These are phyloP conservation scores for Zoanthus sociatus DNA, from an alignment of 92 coral and sea anemone genomes.

Conservation along the genomic window DNA sequence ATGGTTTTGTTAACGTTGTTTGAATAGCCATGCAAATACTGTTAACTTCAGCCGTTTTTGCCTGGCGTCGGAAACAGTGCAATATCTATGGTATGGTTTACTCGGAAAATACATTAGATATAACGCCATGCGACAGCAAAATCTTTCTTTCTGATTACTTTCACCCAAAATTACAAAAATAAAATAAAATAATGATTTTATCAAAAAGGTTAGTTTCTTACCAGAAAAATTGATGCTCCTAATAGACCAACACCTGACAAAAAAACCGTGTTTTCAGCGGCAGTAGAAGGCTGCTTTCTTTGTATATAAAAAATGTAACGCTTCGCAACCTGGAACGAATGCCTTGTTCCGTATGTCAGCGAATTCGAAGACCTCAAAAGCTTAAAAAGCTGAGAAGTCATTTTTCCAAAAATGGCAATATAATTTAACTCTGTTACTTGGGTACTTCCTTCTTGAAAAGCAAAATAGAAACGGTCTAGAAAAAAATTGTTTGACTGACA, in stretches of 20 bases:
- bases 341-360: neutral
- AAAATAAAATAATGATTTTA: neutral
- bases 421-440: neutral
- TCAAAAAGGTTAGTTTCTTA: constrained; percentile 24
- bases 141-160: neutral
- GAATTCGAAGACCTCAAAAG: neutral
- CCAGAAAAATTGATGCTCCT: constrained; percentile 53
- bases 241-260: constrained; percentile 63
- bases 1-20: too few species aligned
- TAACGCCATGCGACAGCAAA: too few species aligned
- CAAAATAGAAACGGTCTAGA: neutral
- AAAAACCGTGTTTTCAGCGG: constrained; percentile 59
- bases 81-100: too few species aligned
- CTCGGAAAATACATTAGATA: too few species aligned
- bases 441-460: neutral
- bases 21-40: too few species aligned
- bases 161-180: neutral
- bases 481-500: neutral
- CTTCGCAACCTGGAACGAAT: constrained; percentile 23
- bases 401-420: neutral
- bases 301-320: constrained; percentile 66
- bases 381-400: constrained; percentile 21
- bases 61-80: too few species aligned
- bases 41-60: too few species aligned
- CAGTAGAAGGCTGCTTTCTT: constrained; percentile 60